These are phyloP conservation scores for Neopipo cinnamomea DNA, from an alignment of 2,113 vertebrate genomes.

Conservation along the genomic window DNA sequence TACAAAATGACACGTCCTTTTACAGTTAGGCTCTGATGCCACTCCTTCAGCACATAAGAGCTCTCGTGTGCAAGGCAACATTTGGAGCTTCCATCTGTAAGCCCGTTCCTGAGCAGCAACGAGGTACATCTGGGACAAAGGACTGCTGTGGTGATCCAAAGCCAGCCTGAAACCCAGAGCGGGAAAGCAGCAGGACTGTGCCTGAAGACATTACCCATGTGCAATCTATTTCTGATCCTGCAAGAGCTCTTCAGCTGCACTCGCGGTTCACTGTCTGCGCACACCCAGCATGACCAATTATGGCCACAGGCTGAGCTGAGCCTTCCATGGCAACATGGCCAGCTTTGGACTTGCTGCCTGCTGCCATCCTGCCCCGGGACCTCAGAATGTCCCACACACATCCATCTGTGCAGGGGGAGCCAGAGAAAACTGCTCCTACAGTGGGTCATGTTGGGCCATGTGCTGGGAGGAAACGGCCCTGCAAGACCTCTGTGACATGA, in stretches of 20 bases:
- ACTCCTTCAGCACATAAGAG: background rate
- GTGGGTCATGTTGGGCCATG: accelerated
- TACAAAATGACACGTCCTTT: background rate
- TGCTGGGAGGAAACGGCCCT: background rate
- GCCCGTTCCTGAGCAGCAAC: accelerated
- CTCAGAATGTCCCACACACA: accelerated
- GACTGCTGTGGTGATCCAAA: accelerated
- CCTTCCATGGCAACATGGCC: accelerated
- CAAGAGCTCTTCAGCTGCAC: background rate
- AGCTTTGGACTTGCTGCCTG: accelerated
- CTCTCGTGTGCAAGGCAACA: background rate
- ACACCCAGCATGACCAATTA: background rate
- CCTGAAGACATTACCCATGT: accelerated
- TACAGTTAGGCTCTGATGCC: background rate
- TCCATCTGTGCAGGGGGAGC: accelerated
- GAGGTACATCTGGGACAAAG: accelerated
- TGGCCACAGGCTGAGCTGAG: background rate
- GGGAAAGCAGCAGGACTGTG: background rate
- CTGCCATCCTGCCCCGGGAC: background rate
- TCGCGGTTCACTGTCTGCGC: background rate
- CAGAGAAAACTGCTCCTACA: accelerated
- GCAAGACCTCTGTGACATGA: accelerated
- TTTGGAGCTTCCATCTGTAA: background rate
- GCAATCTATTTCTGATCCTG: background rate
- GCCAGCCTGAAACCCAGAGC: background rate